Conservation (phyloP, 2,888 invertebrate genomes). For the Ophion costatus region DNA sequence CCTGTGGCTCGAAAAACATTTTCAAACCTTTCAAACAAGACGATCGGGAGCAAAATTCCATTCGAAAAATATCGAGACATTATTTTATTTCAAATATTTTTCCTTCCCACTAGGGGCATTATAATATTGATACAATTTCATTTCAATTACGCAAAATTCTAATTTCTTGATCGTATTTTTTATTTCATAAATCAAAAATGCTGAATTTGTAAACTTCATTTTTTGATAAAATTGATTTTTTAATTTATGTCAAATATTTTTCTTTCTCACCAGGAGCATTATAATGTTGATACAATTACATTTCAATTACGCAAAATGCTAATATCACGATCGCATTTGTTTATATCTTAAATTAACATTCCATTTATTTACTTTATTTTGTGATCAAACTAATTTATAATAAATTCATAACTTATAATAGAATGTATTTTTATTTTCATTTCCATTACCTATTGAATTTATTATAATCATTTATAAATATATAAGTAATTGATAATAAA, state of each 20-base stretch:
- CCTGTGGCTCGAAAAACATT: neutral
- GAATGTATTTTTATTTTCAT: constrained; percentile 11
- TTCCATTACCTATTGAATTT: constrained; percentile 39
- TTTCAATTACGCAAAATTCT: neutral
- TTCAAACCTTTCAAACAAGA: neutral
- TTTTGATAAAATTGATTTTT: too few relatives aligned
- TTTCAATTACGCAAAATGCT: neutral
- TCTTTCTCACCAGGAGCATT: too few relatives aligned
- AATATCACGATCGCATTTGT: neutral
- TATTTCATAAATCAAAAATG: too few relatives aligned
- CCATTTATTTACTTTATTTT: neutral
- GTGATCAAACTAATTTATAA: neutral
- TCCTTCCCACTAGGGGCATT: too few relatives aligned
- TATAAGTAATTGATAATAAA: neutral
- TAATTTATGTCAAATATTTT: too few relatives aligned
- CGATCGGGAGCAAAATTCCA: neutral
- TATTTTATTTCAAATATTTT: neutral
- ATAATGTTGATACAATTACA: too few relatives aligned
- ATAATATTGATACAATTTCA: too few relatives aligned
- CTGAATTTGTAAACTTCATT: too few relatives aligned
- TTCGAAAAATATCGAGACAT: neutral
- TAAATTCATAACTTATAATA: too few relatives aligned
- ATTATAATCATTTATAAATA: constrained; percentile 15
- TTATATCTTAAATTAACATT: too few relatives aligned
- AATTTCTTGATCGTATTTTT: neutral